Conservation (phyloP, 2,888 invertebrate genomes). For the Seladonia tumulorum region DNA sequence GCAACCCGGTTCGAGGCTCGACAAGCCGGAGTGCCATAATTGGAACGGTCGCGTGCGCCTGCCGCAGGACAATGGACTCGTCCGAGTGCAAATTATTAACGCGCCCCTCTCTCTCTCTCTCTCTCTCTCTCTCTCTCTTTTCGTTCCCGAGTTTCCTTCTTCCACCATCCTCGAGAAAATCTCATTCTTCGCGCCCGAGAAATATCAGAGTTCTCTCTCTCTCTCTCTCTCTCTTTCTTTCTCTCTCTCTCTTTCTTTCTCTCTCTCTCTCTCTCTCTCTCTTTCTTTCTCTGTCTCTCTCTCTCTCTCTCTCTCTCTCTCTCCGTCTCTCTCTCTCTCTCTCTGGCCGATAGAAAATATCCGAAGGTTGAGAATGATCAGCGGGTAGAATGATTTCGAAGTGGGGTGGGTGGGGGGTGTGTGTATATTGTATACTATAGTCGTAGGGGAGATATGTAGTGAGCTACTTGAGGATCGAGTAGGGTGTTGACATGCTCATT, state of each 20-base stretch:
- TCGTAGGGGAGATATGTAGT: not conserved
- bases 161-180: constrained; percentile 59
- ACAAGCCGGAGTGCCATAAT: constrained; percentile 80
- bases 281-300: too few species aligned
- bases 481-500: constrained; percentile 20
- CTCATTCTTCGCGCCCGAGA: constrained; percentile 42
- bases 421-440: not conserved
- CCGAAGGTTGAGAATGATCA: not conserved
- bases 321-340: too few species aligned
- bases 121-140: constrained; percentile 34
- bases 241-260: too few species aligned
- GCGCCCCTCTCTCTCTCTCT: constrained; percentile 69
- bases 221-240: too few species aligned
- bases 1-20: constrained; percentile 66
- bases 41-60: constrained; percentile 82
- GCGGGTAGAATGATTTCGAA: not conserved
- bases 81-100: constrained; percentile 83
- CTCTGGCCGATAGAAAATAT: not conserved
- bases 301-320: too few species aligned
- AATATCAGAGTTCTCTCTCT: not conserved
- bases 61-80: constrained; percentile 81
- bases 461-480: constrained; percentile 14
- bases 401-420: not conserved
- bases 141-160: constrained; percentile 21
- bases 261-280: too few species aligned